Percentiles rank a stretch among this genome's conserved stretches.
phyloP scores from a whole-genome alignment of 37 sponge, comb jelly and placozoan species.

The Hormiphora californensis region DNA sequence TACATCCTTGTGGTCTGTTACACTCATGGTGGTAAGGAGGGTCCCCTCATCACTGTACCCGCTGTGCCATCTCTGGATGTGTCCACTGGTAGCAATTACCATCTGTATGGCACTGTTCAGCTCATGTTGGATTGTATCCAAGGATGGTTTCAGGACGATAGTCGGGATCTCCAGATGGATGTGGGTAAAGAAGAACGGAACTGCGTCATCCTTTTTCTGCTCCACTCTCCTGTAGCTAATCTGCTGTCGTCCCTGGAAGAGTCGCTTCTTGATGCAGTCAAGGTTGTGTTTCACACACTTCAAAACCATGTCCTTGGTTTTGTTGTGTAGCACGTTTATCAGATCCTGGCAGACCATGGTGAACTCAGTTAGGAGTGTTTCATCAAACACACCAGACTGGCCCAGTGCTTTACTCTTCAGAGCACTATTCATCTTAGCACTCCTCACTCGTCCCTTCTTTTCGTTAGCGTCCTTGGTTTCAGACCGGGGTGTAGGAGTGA shows the following conservation, averaged over 20 bases:
- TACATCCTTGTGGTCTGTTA: conserved; percentile 25
- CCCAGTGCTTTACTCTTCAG: conserved; percentile 39
- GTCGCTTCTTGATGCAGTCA: conserved; percentile 22
- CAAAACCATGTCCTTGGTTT: conserved; percentile 26
- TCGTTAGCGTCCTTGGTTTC: neutral
- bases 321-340: conserved; percentile 50
- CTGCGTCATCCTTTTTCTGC: neutral
- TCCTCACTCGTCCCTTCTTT: neutral
- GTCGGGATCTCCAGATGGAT: conserved; percentile 43
- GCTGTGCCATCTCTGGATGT: neutral
- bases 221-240: conserved; percentile 30
- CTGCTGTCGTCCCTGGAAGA: conserved; percentile 40
- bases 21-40: conserved; percentile 27
- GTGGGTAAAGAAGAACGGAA: conserved; percentile 37
- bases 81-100: neutral
- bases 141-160: conserved; percentile 53
- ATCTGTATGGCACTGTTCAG: conserved; percentile 54
- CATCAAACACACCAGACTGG: neutral
- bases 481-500: neutral
- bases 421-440: conserved; percentile 35
- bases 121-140: conserved; percentile 55
- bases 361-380: neutral
- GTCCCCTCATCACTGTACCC: neutral
- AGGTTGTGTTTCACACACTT: conserved; percentile 42
- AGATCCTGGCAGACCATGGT: neutral